These are phyloP conservation scores for Heteractis magnifica DNA, from an alignment of 92 coral and sea anemone species.

Conservation along the genomic window DNA sequence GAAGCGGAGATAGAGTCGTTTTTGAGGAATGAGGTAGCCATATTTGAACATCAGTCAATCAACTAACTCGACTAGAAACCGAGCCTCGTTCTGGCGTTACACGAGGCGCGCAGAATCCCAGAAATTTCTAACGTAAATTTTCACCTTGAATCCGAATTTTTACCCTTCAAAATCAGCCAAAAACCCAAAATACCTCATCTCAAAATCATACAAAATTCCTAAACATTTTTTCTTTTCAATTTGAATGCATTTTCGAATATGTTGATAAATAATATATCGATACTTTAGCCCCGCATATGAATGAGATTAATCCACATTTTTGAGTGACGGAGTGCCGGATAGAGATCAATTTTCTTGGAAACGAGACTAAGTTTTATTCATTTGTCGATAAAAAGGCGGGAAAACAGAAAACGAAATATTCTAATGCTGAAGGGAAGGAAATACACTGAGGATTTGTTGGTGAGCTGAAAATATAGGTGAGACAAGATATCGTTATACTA, in stretches of 20 bases:
- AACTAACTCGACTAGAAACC: slow-evolving; percentile 65
- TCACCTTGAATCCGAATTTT: neutral
- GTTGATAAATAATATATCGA: neutral
- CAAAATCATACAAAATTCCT: neutral
- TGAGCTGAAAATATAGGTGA: neutral
- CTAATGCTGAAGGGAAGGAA: neutral
- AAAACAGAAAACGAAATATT: neutral
- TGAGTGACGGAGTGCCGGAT: neutral
- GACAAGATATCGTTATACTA: neutral
- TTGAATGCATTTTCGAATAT: neutral
- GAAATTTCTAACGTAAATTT: slow-evolving; percentile 18
- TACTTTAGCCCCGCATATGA: neutral
- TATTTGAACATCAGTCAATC: slow-evolving; percentile 91
- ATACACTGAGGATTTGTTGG: neutral
- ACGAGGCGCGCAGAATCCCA: slow-evolving; percentile 36
- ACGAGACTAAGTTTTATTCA: slow-evolving; percentile 1
- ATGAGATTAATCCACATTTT: neutral
- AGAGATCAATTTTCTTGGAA: slow-evolving; percentile 1
- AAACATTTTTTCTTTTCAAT: neutral
- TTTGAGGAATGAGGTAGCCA: slow-evolving; percentile 78
- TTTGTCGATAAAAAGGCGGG: neutral
- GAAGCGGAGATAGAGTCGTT: slow-evolving; percentile 60
- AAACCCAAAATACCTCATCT: neutral
- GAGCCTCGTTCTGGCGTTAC: slow-evolving; percentile 63
- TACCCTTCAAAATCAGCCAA: neutral